Base-by-base conservation (phyloP, 2,888 invertebrate genomes). In the Caenorhabditis sinica region DNA sequence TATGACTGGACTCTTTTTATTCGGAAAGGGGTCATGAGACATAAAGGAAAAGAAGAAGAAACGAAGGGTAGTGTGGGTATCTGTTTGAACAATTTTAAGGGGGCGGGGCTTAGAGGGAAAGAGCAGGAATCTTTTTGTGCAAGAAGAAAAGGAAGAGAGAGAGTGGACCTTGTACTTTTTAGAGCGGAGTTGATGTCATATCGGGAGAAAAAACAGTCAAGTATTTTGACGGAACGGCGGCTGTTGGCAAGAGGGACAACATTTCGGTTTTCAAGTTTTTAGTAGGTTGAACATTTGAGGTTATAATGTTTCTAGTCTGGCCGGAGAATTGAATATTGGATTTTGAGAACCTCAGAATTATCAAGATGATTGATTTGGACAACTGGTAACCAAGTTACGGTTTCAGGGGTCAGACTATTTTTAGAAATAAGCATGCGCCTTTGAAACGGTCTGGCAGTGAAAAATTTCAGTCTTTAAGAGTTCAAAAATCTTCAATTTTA, bases 81-180 rank as follows among this genome's bases (percentile, higher is more conserved):
- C 61, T 61, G 28, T 60, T 61, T 77, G 77, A 61, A 69, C 61
- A 69, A 51, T 28, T 45, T 49, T 11, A 40, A 33, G 45, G 36
- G 53, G 77, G 77, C 69, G 77, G 77, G 36, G 51, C 49, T n/a
- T 15, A 13, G 28, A 17, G 17, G 5, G 28, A 53, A 15, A 60
- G n/a, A n/a, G 61, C 40, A 43, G 30, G n/a, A 28, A 15, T 20
- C 23, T 9, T 43, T n/a, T 43, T 53, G 65, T 25, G 45, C 36
- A 25, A 28, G 25, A 25, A 63, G 33, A 51, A 30, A 17, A 20
- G 36, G 45, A 36, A 23, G 20, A 20, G 25, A 23, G 20, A 20
- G 25, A 65, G 56, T 69, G 77, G 77, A 69, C 77, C 60, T 77
- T 77, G 77, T 69, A 77, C 77, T 68, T 58, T 74, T 30, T n/a